These are phyloP conservation scores for Ectropis grisescens DNA, from an alignment of 1,140 invertebrate genomes.

Conservation along the genomic window DNA sequence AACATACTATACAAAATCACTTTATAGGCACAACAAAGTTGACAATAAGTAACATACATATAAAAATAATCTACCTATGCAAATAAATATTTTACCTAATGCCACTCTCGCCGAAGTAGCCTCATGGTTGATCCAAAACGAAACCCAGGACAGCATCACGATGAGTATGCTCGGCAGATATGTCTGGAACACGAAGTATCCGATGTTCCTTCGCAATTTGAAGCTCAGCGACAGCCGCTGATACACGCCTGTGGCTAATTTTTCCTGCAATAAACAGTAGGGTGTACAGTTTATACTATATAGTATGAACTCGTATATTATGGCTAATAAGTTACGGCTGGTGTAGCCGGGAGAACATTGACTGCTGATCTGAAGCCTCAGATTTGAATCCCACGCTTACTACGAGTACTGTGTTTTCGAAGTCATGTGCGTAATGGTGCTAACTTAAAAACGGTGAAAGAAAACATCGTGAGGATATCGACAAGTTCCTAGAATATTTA, in stretches of 20 bases:
- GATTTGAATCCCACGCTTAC: too few species aligned
- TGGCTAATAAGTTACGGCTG: not conserved
- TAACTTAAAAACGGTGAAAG: too few species aligned
- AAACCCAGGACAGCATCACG: slow-evolving; percentile 96
- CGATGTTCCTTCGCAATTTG: slow-evolving; percentile 90
- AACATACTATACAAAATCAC: too few species aligned
- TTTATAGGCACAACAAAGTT: not conserved
- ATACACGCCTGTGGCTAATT: slow-evolving; percentile 91
- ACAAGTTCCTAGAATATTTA: too few species aligned
- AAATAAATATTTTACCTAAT: slow-evolving; percentile 67
- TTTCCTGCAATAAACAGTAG: slow-evolving; percentile 78
- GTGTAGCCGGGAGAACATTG: too few species aligned
- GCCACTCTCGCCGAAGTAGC: slow-evolving; percentile 84
- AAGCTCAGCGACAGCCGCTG: slow-evolving; percentile 94
- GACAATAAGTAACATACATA: too few species aligned
- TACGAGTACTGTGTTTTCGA: too few species aligned
- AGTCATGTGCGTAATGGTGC: too few species aligned
- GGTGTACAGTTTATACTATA: slow-evolving; percentile 8
- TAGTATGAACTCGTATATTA: not conserved
- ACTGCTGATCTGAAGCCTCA: too few species aligned
- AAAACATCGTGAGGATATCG: too few species aligned
- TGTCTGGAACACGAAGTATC: slow-evolving; percentile 95
- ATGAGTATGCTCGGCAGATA: slow-evolving; percentile 95
- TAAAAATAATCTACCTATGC: too few species aligned
- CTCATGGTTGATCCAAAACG: slow-evolving; percentile 97